These are phyloP conservation scores for Schizothorax lantsangensis DNA, from an alignment of 2,797 vertebrate species.

Conservation along the genomic window DNA sequence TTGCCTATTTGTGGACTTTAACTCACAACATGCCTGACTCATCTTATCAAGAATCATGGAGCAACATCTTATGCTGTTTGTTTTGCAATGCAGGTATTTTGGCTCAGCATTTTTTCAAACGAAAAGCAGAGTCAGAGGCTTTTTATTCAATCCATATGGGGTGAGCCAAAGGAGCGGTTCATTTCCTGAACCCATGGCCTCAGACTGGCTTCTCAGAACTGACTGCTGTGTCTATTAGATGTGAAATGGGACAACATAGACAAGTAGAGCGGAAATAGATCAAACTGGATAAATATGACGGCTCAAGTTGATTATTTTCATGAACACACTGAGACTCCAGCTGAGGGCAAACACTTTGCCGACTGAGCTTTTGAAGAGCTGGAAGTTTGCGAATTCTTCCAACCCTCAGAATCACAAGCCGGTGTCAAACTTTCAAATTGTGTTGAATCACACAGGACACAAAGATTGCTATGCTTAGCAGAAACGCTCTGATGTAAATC, in stretches of 20 bases:
- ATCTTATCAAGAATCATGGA: not conserved
- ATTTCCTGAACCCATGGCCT: conserved; percentile 29
- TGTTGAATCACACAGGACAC: not conserved
- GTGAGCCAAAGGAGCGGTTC: not conserved
- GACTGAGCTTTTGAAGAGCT: not conserved
- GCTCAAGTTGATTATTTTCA: conserved; percentile 28
- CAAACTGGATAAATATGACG: conserved; percentile 17
- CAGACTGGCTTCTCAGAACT: not conserved
- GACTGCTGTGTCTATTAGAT: not conserved
- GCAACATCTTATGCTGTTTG: not conserved
- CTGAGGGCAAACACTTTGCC: not conserved
- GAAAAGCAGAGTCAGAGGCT: not conserved
- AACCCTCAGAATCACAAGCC: not conserved
- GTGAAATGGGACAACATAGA: conserved; percentile 2
- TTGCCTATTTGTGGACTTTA: not conserved
- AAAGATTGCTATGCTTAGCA: not conserved
- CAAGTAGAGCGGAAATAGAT: not conserved
- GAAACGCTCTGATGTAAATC: conserved; percentile 11
- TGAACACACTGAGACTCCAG: not conserved
- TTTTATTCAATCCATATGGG: not conserved
- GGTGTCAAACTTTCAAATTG: conserved; percentile 2
- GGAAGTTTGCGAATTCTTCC: not conserved
- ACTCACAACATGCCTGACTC: conserved; percentile 14
- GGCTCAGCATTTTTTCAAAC: not conserved
- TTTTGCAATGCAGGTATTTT: conserved; percentile 8